phyloP scores from a whole-genome alignment of 2,797 vertebrate genomes.

The Rhinatrema bivittatum region DNA sequence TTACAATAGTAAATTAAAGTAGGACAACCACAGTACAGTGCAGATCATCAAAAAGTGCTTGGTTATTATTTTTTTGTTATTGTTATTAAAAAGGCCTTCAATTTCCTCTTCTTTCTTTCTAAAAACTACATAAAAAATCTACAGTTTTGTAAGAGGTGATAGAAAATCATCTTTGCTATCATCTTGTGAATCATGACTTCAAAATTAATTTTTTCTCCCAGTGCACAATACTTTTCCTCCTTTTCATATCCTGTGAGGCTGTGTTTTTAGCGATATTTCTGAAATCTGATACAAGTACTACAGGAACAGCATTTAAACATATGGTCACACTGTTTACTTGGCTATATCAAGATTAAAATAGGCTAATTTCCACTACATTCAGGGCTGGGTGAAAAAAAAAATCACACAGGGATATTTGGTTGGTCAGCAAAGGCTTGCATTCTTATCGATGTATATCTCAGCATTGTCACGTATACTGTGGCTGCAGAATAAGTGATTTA shows the following conservation, averaged over 20 bases:
- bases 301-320: conserved; percentile 29
- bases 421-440: too few species aligned
- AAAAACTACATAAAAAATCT: conserved; percentile 3
- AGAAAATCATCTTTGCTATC: conserved; percentile 8
- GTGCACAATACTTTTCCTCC: not conserved
- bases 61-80: conserved; percentile 17
- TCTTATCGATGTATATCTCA: too few species aligned
- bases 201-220: conserved; percentile 22
- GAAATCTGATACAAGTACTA: conserved; percentile 14
- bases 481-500: too few species aligned
- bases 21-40: too few species aligned
- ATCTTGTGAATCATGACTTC: conserved; percentile 11
- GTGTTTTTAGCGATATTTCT: conserved; percentile 20
- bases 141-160: conserved; percentile 14
- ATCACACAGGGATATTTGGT: too few species aligned
- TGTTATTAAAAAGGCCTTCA: conserved; percentile 15
- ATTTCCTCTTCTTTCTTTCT: conserved; percentile 20
- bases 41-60: conserved; percentile 34
- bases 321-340: too few species aligned
- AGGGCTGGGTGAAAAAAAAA: too few species aligned
- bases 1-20: too few species aligned
- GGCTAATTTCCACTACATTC: too few species aligned
- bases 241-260: conserved; percentile 12
- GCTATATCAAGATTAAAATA: too few species aligned
- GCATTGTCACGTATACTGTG: too few species aligned